Percentiles rank a stretch among this genome's conserved stretches.
Evolutionary conservation across 2,797 vertebrate species (phyloP).

Genomic region (Anomalospiza imberbis): DNA sequence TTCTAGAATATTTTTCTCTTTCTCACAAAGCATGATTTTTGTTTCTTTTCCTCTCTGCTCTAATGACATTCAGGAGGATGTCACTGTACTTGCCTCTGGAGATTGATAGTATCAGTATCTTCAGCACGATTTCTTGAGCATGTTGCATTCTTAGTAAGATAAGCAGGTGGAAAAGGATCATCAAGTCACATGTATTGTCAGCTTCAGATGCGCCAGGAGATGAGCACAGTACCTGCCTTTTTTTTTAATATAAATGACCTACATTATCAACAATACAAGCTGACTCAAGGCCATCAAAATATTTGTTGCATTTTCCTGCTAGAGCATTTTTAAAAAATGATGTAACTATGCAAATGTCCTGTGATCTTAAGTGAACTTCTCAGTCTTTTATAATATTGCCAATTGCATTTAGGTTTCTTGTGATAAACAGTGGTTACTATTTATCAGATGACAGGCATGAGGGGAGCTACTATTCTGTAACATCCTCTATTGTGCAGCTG

Average conservation of each 20-base stretch:
- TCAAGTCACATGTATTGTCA: background rate
- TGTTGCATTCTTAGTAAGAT: background rate
- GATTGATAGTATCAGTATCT: background rate
- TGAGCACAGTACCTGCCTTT: background rate
- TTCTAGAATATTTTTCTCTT: background rate
- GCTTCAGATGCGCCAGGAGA: background rate
- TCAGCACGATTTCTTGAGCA: background rate
- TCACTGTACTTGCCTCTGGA: background rate
- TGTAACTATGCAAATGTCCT: background rate
- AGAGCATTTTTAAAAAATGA: background rate
- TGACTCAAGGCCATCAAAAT: background rate
- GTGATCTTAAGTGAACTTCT: background rate
- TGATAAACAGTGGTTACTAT: background rate
- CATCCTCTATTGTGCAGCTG: background rate
- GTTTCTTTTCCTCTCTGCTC: background rate
- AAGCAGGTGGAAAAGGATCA: background rate
- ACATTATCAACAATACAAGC: background rate
- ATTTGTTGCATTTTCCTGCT: background rate
- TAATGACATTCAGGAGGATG: background rate
- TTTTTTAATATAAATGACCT: background rate
- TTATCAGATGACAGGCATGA: background rate
- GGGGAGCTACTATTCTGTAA: background rate
- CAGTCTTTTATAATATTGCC: background rate
- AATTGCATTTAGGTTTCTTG: background rate
- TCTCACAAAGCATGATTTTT: background rate